A percentile compares a stretch with the other conserved stretches of the same genome.
These are phyloP conservation scores for Sebastes matsubarae DNA, from an alignment of 2,797 vertebrate species.

Conservation along the genomic window DNA sequence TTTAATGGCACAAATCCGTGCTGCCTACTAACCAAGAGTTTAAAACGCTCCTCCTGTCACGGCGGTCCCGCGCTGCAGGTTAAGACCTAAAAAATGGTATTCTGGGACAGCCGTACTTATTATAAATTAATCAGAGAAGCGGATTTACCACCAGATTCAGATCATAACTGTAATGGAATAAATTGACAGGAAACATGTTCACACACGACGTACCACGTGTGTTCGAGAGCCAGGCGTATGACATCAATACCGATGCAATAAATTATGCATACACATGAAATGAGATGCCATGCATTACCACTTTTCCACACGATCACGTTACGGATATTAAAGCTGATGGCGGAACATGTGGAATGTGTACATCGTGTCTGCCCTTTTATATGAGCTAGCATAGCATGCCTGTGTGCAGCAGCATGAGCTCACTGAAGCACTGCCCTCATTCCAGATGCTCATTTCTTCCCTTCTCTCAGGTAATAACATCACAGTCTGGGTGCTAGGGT, in stretches of 20 bases:
- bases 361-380: conserved; percentile 6
- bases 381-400: conserved; percentile 7
- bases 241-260: background rate
- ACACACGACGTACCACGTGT: conserved; percentile 12
- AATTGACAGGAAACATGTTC: conserved; percentile 21
- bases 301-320: conserved; percentile 28
- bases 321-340: conserved; percentile 26
- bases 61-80: too few species aligned
- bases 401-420: conserved; percentile 43
- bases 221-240: background rate
- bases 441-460: conserved; percentile 47
- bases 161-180: conserved; percentile 4
- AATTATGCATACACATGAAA: conserved; percentile 48
- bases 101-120: conserved; percentile 2
- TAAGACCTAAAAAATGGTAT: background rate
- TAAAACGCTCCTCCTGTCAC: too few species aligned
- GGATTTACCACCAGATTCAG: conserved; percentile 18
- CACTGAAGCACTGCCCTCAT: conserved; percentile 52
- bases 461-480: conserved; percentile 55
- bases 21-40: too few species aligned
- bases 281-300: conserved; percentile 41
- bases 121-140: conserved; percentile 27
- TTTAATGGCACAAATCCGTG: too few species aligned
- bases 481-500: conserved; percentile 28
- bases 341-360: conserved; percentile 12